Evolutionary conservation across 1,140 invertebrate species (phyloP), one percentile per base, ranked within the genome.

Genomic region (Amyelois transitella): DNA sequence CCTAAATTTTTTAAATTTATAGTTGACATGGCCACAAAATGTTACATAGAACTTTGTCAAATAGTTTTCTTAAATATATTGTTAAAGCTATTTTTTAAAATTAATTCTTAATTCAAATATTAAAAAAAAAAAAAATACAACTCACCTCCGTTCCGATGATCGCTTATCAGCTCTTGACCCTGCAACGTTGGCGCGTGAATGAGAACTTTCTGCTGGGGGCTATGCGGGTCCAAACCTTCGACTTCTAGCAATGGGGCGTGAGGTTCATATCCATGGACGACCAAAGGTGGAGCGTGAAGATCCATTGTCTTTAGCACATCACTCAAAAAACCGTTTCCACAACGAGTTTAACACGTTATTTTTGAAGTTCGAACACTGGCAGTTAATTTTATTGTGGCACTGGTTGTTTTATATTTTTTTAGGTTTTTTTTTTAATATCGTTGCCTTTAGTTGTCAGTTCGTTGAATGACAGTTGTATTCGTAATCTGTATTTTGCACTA

Each of bases 131-230:
- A 53, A 48, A 14, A 18, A 51, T 17, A 32, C 43, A 55, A 65
- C 72, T 73, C 25, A 87, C 84, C 84, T 86, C 84, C 82, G 72
- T 81, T 87, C 60, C 81, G 61, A 64, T 86, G 84, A 7, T 87
- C 84, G 58, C 61, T 69, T 14, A 88, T 84, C 58, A 88, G 21
- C 53, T 88, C 84, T 64, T 86, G 82, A 52, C 73, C 72, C 38
- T 86, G 82, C 25, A 88, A 44, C 0, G 78, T 77, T 0, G 81
- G 81, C 1, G 81, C 81, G 51, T 87, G 84, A 4, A 84, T 86
- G 6, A 87, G 63, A 18, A 87, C 82, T 54, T 87, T 87, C 58
- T 87, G 84, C 60, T 87, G 84, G 32, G 84, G 84, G 57, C 81
- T 87, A 24, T 87, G 81, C 50, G 83, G 80, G 51, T 87, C 84